Evolutionary conservation across 2,113 vertebrate species (phyloP), one percentile per base, ranked within the genome.

Genomic region (Lampris incognitus): DNA sequence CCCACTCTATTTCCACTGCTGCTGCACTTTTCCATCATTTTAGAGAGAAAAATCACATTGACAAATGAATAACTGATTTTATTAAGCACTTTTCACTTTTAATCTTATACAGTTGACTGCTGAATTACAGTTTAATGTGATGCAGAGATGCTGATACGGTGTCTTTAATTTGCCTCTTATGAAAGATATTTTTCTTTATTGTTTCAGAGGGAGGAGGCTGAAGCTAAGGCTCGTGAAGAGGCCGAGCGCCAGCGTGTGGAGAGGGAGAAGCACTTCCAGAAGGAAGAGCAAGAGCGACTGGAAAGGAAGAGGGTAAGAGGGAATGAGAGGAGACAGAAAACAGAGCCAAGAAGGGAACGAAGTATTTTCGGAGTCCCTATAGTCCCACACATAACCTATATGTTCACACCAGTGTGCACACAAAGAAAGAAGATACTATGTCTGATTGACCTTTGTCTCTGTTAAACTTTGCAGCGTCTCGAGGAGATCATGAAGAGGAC

Each of bases 401-500:
- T 9, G 13, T 4, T 13, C 51, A 36, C 24, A 24, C 24, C 24
- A 24, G 24, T 24, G 24, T 0, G 24, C 24, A 24, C 24, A 24
- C 24, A 24, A 24, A 24, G 24, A 24, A 50, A 48, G 39, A 48
- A 38, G 39, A 40, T 37, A 41, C 5, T 3, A 42, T 24, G 24
- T 24, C 63, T 63, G 0, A 63, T 8, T 65, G 42, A 76, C 59
- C 24, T 50, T 3, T 82, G 41, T 79, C 46, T 86, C 46, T 74
- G 44, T 64, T 88, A 77, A 9, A 72, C 24, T 61, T 9, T 73
- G 0, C 93, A 99, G 98, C 96, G 97, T 58, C 95, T 99, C n/a
- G 97, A 99, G 78, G 96, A 99, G 91, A 99, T 99, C 79, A 99
- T 99, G 98, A 99, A 98, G 93, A 96, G 98, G 89, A 99, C 98